These are phyloP conservation scores for Erithacus rubecula DNA, from an alignment of 2,797 vertebrate species.

Conservation along the genomic window DNA sequence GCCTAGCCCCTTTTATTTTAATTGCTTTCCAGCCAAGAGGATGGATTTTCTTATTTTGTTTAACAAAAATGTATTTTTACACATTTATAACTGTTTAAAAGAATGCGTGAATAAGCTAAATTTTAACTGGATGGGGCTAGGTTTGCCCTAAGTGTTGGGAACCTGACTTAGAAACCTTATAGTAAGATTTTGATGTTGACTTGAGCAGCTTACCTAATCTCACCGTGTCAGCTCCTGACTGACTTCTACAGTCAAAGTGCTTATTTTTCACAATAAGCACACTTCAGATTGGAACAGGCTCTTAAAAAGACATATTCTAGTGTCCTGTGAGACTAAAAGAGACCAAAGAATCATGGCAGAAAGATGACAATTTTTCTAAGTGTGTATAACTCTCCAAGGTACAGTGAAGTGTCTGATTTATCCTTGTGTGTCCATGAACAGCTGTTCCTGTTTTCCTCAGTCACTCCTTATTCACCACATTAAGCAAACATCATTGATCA, in stretches of 20 bases:
- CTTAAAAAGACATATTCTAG: background rate
- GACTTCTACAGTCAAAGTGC: background rate
- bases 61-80: background rate
- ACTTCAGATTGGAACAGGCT: background rate
- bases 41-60: background rate
- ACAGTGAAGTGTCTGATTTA: conserved; percentile 5
- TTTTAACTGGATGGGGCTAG: background rate
- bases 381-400: background rate
- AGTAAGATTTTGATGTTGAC: background rate
- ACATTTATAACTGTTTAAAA: background rate
- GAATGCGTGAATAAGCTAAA: background rate
- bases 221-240: background rate
- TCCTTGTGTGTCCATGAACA: conserved; percentile 24
- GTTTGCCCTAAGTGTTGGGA: background rate
- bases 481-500: conserved; percentile 57
- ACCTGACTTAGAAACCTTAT: background rate
- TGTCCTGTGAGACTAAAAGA: background rate
- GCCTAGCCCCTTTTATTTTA: background rate
- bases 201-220: background rate
- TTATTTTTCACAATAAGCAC: background rate
- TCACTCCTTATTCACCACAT: conserved; percentile 41
- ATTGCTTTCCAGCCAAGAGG: background rate
- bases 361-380: background rate
- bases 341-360: background rate
- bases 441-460: conserved; percentile 52